Conservation (phyloP, 1,140 invertebrate genomes). For the Tribolium madens region DNA sequence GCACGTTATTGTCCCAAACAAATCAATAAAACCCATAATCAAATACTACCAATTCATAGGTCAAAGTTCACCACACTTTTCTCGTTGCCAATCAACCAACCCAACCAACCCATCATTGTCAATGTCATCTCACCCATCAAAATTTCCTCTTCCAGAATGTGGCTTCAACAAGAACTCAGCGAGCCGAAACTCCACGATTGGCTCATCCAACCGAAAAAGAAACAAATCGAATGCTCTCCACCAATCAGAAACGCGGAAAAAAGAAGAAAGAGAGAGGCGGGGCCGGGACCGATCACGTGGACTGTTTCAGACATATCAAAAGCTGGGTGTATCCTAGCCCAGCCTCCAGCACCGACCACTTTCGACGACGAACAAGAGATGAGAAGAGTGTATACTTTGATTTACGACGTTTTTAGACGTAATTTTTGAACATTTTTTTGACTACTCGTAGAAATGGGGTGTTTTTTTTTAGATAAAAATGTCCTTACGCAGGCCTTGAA, state of each 20-base stretch:
- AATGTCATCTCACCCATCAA: constrained; percentile 4
- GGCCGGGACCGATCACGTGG: constrained; percentile 63
- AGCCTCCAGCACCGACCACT: constrained; percentile 67
- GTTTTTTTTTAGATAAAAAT: constrained; percentile 74
- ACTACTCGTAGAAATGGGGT: no score
- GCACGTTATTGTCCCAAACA: no score
- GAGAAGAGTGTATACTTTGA: constrained; percentile 79
- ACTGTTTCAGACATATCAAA: constrained; percentile 70
- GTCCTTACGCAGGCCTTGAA: constrained; percentile 76
- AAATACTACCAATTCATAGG: neutral
- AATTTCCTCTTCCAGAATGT: constrained; percentile 38
- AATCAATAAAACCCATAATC: neutral
- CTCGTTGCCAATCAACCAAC: neutral
- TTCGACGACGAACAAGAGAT: constrained; percentile 82
- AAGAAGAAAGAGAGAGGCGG: neutral
- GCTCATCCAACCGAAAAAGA: constrained; percentile 59
- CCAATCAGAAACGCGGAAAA: constrained; percentile 3
- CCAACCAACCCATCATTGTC: no score
- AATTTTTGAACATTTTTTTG: constrained; percentile 62
- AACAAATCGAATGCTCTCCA: constrained; percentile 46
- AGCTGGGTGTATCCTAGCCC: constrained; percentile 71
- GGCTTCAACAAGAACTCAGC: constrained; percentile 10
- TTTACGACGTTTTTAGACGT: constrained; percentile 85
- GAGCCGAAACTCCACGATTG: constrained; percentile 60
- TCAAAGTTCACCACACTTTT: neutral